Evolutionary conservation across 1,140 invertebrate species (phyloP), one percentile per base, ranked within the genome.

Genomic region (Pogonognathellus flavescens): DNA sequence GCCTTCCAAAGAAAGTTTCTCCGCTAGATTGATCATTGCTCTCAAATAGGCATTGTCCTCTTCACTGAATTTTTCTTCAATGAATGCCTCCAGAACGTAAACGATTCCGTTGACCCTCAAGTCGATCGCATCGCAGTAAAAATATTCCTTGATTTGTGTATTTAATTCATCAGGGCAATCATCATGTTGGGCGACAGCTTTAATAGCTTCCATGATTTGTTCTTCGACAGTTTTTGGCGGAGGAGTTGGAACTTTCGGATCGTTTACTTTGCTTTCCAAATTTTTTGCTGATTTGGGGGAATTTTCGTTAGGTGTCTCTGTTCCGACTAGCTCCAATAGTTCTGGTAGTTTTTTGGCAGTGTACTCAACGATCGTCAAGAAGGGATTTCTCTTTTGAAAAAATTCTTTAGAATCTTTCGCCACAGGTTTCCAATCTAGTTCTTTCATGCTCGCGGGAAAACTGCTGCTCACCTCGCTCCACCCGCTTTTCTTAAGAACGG

Each of bases 341-440:
- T 72, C 66, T 49, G 31, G 31, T 0, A 72, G 31, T 49, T 72
- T 72, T 16, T 72, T 72, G 5, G 66, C 0, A 49, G 66, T 72
- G 14, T 49, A 49, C 6, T 72, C 66, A 14, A 72, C 66, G 13
- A 72, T 72, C 3, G 31, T 49, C 31, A 72, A 8, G 7, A 72
- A 72, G 14, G 66, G 66, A 49, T 72, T 72, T 18, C 66, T 41
- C 6, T 72, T 72, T 72, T 72, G 66, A 31, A 72, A 72, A 18
- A 72, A 72, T 13, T 72, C 66, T 49, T 49, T 72, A 8, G 66
- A 72, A 16, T 72, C 66, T 18, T 72, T 8, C 7, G 66, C 25
- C 11, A 72, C 66, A 4, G 66, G 66, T 72, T 41, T 41, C 66
- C 66, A 72, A n/a, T 72, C 66, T 5, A 72, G 25, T 4, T 49